phyloP scores from a whole-genome alignment of 1,140 invertebrate species.

The Caenorhabditis inopinata region DNA sequence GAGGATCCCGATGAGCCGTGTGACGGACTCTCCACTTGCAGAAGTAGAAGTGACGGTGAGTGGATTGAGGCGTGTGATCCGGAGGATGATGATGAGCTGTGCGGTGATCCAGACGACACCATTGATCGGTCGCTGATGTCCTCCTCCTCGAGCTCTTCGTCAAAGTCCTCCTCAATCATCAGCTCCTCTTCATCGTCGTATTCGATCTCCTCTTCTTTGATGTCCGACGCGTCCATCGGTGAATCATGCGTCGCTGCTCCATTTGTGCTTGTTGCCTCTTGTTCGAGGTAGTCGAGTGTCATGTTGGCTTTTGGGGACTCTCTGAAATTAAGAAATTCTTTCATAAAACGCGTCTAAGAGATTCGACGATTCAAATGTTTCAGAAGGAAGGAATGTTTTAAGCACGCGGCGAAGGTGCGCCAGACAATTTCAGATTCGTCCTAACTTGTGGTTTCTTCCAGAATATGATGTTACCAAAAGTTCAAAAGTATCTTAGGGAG shows the following conservation, averaged over 20 bases:
- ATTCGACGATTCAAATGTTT: no score
- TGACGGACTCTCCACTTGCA: slow-evolving; percentile 18
- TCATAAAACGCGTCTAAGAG: no score
- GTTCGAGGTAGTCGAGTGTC: background rate
- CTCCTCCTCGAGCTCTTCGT: background rate
- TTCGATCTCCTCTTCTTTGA: slow-evolving; percentile 23
- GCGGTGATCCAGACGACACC: slow-evolving; percentile 13
- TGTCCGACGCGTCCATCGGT: background rate
- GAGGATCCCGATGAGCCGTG: background rate
- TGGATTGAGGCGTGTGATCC: slow-evolving; percentile 5
- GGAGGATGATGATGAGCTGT: background rate
- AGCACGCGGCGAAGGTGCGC: no score
- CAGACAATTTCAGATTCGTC: no score
- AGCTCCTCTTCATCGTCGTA: slow-evolving; percentile 6
- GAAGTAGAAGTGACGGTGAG: slow-evolving; percentile 28
- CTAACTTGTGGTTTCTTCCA: no score
- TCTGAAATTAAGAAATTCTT: no score
- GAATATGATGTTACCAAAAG: no score
- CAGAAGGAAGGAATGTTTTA: no score
- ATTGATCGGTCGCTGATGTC: slow-evolving; percentile 29
- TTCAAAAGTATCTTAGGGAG: no score
- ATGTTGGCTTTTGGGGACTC: background rate
- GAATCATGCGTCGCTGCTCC: background rate
- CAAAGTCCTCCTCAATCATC: background rate
- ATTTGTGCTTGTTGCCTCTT: background rate